Conservation (phyloP, 2,888 invertebrate species). For the Stratiomys singularior region DNA sequence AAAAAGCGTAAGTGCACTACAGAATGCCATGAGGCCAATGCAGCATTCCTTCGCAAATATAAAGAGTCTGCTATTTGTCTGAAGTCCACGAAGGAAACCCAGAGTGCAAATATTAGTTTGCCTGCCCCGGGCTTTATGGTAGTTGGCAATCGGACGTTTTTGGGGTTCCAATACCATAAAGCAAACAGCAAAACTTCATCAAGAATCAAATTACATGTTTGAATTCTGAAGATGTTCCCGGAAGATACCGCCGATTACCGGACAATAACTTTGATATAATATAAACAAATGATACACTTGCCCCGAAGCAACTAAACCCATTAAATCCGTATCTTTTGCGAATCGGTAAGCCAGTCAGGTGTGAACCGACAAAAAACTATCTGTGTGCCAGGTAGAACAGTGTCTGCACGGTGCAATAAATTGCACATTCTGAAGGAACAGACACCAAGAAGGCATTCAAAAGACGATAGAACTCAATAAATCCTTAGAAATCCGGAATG, state of each 20-base stretch:
- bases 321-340: neutral
- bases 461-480: constrained; percentile 52
- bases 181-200: too few relatives aligned
- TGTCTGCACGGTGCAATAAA: constrained; percentile 35
- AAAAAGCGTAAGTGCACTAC: constrained; percentile 30
- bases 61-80: constrained; percentile 41
- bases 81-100: neutral
- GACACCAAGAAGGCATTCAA: constrained; percentile 51
- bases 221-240: neutral
- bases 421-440: constrained; percentile 43
- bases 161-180: too few relatives aligned
- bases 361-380: constrained; percentile 48
- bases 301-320: neutral
- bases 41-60: constrained; percentile 50
- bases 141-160: too few relatives aligned
- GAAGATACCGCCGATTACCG: neutral
- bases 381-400: constrained; percentile 36
- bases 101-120: neutral
- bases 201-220: too few relatives aligned
- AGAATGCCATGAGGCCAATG: constrained; percentile 40
- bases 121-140: neutral
- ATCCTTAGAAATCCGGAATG: constrained; percentile 47
- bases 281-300: neutral
- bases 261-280: neutral
- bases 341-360: constrained; percentile 32